These are phyloP conservation scores for Lepus europaeus DNA, from an alignment of 2,113 vertebrate genomes.

Conservation along the genomic window DNA sequence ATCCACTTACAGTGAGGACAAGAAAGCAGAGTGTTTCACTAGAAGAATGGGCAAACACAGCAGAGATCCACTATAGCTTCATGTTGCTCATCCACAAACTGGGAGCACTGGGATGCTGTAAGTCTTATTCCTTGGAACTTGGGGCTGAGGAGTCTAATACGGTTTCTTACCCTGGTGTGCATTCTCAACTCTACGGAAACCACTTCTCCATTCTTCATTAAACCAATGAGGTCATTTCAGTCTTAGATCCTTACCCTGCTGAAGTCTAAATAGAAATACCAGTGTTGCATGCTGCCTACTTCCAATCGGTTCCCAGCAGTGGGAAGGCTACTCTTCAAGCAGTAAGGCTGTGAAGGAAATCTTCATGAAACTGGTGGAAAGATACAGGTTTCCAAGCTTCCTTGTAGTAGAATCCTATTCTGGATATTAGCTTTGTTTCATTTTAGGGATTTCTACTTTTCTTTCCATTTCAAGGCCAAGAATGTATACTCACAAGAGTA, in stretches of 20 bases:
- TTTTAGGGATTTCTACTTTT: constrained; percentile 53
- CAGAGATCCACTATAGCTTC: background rate
- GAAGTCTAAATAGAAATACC: background rate
- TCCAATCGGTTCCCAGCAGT: background rate
- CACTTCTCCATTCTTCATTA: background rate
- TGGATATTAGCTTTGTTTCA: constrained; percentile 40
- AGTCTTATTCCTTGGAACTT: constrained; percentile 23
- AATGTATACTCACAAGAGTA: background rate
- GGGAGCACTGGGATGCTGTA: background rate
- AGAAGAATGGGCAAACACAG: background rate
- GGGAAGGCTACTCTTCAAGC: background rate
- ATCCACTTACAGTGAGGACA: too few relatives aligned
- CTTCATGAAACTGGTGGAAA: constrained; percentile 2
- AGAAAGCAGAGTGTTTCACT: too few relatives aligned
- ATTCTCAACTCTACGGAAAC: background rate
- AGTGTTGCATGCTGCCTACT: constrained; percentile 15
- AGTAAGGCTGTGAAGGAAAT: constrained; percentile 13
- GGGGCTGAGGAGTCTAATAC: background rate
- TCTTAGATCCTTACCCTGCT: background rate
- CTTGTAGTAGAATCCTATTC: background rate
- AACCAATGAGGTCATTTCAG: background rate
- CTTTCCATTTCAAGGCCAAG: constrained; percentile 51
- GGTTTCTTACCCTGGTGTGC: background rate
- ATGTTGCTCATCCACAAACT: background rate
- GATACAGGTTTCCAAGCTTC: background rate